Percentiles rank a stretch among this genome's conserved stretches.
Conservation (phyloP, 2,797 vertebrate genomes). For the Falco cherrug region DNA sequence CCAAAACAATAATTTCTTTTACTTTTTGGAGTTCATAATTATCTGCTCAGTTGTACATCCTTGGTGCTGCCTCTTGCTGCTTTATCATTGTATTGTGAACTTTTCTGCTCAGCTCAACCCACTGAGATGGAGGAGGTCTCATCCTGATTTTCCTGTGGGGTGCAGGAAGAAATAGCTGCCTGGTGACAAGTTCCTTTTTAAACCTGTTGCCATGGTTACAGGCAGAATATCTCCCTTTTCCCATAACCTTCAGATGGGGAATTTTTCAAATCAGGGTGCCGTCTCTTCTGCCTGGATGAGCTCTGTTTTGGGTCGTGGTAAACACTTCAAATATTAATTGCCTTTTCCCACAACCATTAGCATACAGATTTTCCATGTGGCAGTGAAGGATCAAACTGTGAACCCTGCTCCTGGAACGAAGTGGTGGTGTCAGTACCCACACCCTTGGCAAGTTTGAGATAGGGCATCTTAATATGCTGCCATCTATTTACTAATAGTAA, state of each 20-base stretch:
- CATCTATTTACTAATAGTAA: not conserved
- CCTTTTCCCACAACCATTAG: not conserved
- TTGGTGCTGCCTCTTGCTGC: not conserved
- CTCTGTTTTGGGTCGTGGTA: not conserved
- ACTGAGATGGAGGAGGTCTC: conserved; percentile 33
- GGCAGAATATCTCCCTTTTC: conserved; percentile 19
- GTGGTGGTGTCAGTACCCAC: not conserved
- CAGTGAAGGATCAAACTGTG: not conserved
- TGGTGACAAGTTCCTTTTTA: conserved; percentile 27
- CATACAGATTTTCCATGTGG: not conserved
- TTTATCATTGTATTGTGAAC: conserved; percentile 29
- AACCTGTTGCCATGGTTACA: conserved; percentile 52
- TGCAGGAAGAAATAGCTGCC: conserved; percentile 43
- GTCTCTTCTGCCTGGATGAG: not conserved
- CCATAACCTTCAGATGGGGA: conserved; percentile 15
- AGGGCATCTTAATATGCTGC: not conserved
- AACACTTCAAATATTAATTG: not conserved
- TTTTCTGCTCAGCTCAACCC: conserved; percentile 18
- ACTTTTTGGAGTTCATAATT: not conserved
- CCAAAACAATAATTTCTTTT: not conserved
- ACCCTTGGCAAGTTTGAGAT: not conserved
- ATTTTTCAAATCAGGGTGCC: conserved; percentile 25
- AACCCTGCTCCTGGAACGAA: not conserved
- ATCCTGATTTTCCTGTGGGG: conserved; percentile 33
- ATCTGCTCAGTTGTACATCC: not conserved